Percentiles rank a stretch among this genome's conserved stretches.
These are phyloP conservation scores for Halocaridina rubra DNA, from an alignment of 2,888 invertebrate genomes.

Conservation along the genomic window DNA sequence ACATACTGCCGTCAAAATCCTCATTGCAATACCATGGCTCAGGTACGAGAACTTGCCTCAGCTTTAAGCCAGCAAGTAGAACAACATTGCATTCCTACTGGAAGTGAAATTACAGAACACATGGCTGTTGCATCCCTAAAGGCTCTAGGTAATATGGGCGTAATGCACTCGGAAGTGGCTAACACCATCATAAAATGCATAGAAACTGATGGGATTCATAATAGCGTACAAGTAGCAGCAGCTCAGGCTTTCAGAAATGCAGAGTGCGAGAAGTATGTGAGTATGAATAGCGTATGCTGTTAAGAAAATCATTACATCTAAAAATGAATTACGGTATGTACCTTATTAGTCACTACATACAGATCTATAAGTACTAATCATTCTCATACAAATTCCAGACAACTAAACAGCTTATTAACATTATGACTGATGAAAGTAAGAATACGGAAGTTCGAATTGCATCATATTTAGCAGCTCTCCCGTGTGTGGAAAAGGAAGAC, in stretches of 20 bases:
- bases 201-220: background rate
- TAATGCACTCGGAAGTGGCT: background rate
- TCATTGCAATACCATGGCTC: background rate
- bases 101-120: background rate
- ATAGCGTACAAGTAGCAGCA: background rate
- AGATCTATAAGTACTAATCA: too few species aligned
- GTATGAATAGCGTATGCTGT: too few species aligned
- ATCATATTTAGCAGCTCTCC: slow-evolving; percentile 21
- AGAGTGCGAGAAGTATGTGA: background rate
- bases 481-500: slow-evolving; percentile 14
- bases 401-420: background rate
- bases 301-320: too few species aligned
- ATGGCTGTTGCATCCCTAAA: background rate
- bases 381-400: too few species aligned
- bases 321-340: too few species aligned
- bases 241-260: background rate
- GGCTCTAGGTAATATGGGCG: background rate
- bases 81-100: background rate
- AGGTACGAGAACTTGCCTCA: background rate
- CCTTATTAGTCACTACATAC: too few species aligned
- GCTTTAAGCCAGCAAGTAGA: background rate
- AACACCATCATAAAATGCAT: background rate
- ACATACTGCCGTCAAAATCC: background rate
- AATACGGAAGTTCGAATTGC: slow-evolving; percentile 37
- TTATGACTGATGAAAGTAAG: background rate